Base-by-base conservation (phyloP, 2,113 vertebrate species). In the Prionailurus bengalensis region DNA sequence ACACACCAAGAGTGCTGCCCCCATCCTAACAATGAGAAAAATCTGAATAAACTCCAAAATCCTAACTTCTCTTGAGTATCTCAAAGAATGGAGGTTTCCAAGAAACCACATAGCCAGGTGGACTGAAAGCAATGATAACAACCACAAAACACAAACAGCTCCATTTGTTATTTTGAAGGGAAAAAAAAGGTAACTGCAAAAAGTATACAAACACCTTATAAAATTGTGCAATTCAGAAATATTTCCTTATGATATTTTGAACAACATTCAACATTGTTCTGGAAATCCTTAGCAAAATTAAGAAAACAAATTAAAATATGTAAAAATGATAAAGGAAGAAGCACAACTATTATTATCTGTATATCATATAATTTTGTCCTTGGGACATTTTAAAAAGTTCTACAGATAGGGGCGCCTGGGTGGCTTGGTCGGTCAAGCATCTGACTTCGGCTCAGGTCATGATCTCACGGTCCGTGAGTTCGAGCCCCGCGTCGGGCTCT, bases 401-500 rank as follows among this genome's bases (percentile, higher is more conserved):
- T 71, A 23, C 36, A 71, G n/a, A 71, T 11, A 45, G 45, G 45
- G 7, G 45, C 45, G 7, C 45, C 45, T 45, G 45, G 45, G 45
- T 45, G 45, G 45, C 45, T 9, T 9, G 45, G 45, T 45, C 7
- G 1, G 45, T 45, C 9, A 45, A 45, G 45, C 8, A 1, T 1
- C 45, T 1, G 1, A 45, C 45, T 45, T 45, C 45, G 7, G 45
- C 45, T 45, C 45, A 45, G 45, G 45, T 45, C 45, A 45, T 45
- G 45, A 45, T 45, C 45, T 45, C 45, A 45, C 7, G 7, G 7
- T 9, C 45, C 45, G 7, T 9, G 45, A 45, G 45, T 45, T 45
- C 45, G 1, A 45, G 45, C 7, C 45, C 45, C 7, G 1, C 1
- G 6, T 45, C 0, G 0, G 7, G 45, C 45, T 9, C 45, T 45